phyloP scores from a whole-genome alignment of 2,797 vertebrate species.

The Diplodus puntazzo region DNA sequence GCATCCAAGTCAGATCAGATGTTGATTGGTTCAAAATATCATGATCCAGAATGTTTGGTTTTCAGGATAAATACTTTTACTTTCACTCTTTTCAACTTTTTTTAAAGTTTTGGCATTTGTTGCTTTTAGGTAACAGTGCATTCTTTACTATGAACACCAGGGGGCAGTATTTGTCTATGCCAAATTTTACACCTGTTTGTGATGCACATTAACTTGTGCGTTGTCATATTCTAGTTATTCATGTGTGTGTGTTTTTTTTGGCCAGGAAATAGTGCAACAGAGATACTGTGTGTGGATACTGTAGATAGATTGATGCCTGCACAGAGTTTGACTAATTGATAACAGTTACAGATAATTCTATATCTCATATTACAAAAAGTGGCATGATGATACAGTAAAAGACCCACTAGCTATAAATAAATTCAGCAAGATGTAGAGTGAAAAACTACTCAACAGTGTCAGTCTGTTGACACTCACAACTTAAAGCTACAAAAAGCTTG shows the following conservation, averaged over 20 bases:
- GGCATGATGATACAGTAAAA: not conserved
- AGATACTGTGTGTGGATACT: not conserved
- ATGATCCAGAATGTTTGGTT: too few relatives aligned
- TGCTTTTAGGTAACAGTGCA: not conserved
- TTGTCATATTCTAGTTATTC: not conserved
- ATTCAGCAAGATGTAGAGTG: too few relatives aligned
- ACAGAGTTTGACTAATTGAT: not conserved
- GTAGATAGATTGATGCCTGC: too few relatives aligned
- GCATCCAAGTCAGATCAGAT: too few relatives aligned
- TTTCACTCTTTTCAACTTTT: not conserved
- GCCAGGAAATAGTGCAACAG: not conserved
- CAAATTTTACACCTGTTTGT: not conserved
- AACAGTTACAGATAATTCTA: not conserved
- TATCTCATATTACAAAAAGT: not conserved
- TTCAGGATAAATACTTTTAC: not conserved
- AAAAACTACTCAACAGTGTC: too few relatives aligned
- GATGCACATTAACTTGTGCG: not conserved
- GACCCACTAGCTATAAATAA: not conserved
- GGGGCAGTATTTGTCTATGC: slow-evolving; percentile 17
- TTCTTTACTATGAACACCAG: slow-evolving; percentile 27
- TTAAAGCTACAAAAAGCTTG: too few relatives aligned
- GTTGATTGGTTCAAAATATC: too few relatives aligned
- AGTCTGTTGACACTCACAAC: too few relatives aligned
- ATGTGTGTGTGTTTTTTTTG: not conserved
- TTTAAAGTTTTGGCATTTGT: not conserved